These are phyloP conservation scores for Baccha elongata DNA, from an alignment of 2,888 invertebrate genomes.

Conservation along the genomic window DNA sequence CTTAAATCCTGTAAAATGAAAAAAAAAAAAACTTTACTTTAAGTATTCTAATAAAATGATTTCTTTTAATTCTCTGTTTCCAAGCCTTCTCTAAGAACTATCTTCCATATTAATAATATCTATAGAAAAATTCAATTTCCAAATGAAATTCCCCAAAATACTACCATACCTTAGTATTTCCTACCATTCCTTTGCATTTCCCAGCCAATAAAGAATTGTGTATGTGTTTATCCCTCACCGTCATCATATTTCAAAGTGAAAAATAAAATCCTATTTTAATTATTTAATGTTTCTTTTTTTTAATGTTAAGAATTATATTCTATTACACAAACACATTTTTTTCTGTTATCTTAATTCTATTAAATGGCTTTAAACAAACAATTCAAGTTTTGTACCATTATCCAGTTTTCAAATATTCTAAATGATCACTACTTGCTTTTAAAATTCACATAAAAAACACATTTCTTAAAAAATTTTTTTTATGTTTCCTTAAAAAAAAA, in stretches of 20 bases:
- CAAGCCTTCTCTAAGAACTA: slow-evolving; percentile 39
- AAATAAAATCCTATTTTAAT: not conserved
- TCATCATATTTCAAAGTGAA: slow-evolving; percentile 34
- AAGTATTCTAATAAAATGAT: slow-evolving; percentile 38
- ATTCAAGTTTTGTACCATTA: slow-evolving; percentile 21
- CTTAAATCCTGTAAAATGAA: slow-evolving; percentile 5
- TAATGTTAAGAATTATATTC: slow-evolving; percentile 8
- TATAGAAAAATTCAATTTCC: slow-evolving; percentile 37
- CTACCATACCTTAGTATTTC: slow-evolving; percentile 13
- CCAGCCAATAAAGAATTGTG: slow-evolving; percentile 44
- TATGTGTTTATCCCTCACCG: slow-evolving; percentile 32
- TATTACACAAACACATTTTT: slow-evolving; percentile 5
- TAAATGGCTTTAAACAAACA: slow-evolving; percentile 19
- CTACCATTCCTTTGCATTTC: slow-evolving; percentile 48
- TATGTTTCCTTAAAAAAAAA: slow-evolving; percentile 11
- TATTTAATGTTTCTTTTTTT: not conserved
- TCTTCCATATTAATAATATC: slow-evolving; percentile 38
- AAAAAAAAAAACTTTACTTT: slow-evolving; percentile 8
- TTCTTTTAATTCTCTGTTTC: slow-evolving; percentile 43
- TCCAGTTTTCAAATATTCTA: slow-evolving; percentile 21
- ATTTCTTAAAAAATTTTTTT: slow-evolving; percentile 17
- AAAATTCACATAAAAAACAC: slow-evolving; percentile 41
- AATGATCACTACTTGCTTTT: slow-evolving; percentile 43
- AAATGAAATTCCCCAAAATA: slow-evolving; percentile 12
- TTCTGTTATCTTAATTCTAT: slow-evolving; percentile 19